These are phyloP conservation scores for Heteromurus nitidus DNA, from an alignment of 2,888 invertebrate genomes.

Conservation along the genomic window DNA sequence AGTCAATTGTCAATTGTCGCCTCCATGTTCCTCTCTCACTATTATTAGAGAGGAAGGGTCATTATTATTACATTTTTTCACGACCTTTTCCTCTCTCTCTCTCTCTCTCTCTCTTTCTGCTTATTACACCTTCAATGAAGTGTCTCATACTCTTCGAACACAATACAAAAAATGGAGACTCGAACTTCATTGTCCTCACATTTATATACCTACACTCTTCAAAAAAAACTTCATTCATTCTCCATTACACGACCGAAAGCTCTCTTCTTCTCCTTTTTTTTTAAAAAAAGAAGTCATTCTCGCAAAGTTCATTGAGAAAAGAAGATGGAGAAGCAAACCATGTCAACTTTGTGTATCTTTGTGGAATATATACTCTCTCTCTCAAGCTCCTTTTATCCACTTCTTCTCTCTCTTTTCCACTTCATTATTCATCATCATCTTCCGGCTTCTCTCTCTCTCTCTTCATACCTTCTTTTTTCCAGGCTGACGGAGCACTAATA, in stretches of 20 bases:
- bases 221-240: conserved; percentile 14
- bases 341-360: neutral
- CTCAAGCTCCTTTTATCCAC: neutral
- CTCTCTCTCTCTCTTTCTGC: too few relatives aligned
- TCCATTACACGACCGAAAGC: neutral
- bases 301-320: conserved; percentile 2
- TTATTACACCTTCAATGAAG: conserved; percentile 63
- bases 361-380: too few relatives aligned
- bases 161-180: conserved; percentile 28
- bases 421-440: conserved; percentile 55
- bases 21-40: conserved; percentile 27
- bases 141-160: conserved; percentile 42
- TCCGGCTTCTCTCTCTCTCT: conserved; percentile 29
- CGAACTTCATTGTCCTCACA: neutral
- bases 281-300: conserved; percentile 16
- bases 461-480: neutral
- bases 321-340: neutral
- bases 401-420: conserved; percentile 47
- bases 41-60: conserved; percentile 33
- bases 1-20: conserved; percentile 59
- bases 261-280: too few relatives aligned
- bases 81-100: too few relatives aligned
- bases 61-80: conserved; percentile 51
- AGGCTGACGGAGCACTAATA: neutral
- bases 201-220: neutral